These are phyloP conservation scores for Diploptera punctata DNA, from an alignment of 2,888 invertebrate genomes.

Conservation along the genomic window DNA sequence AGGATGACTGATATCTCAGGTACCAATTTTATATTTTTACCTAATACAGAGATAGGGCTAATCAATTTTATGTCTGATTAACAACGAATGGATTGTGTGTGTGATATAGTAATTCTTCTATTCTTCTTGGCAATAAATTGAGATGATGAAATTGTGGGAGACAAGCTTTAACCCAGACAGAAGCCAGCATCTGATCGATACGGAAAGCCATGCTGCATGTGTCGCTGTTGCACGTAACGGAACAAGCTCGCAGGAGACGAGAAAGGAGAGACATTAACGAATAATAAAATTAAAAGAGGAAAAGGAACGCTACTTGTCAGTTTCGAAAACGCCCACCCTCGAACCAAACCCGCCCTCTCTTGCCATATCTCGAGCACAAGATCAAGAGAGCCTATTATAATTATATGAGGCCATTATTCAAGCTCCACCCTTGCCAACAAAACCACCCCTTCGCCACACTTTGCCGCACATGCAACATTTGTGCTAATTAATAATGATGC, in stretches of 20 bases:
- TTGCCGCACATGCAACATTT: conserved; percentile 20
- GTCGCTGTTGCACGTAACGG: neutral
- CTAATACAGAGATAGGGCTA: too few relatives aligned
- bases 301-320: conserved; percentile 27
- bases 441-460: neutral
- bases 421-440: conserved; percentile 23
- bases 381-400: conserved; percentile 25
- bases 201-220: neutral
- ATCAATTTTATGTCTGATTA: too few relatives aligned
- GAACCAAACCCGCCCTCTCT: neutral
- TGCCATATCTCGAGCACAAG: conserved; percentile 16
- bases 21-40: too few relatives aligned
- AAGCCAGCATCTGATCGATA: too few relatives aligned
- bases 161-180: too few relatives aligned
- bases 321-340: conserved; percentile 28
- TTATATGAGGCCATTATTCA: conserved; percentile 26
- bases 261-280: conserved; percentile 25
- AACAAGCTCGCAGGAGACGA: neutral
- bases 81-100: too few relatives aligned
- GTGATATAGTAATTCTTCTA: too few relatives aligned
- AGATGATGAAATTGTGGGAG: too few relatives aligned
- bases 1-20: too few relatives aligned
- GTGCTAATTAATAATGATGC: conserved; percentile 23
- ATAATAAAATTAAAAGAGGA: conserved; percentile 29
- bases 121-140: too few relatives aligned